These are phyloP conservation scores for Nasonia oneida DNA, from an alignment of 2,888 invertebrate genomes.

Conservation along the genomic window DNA sequence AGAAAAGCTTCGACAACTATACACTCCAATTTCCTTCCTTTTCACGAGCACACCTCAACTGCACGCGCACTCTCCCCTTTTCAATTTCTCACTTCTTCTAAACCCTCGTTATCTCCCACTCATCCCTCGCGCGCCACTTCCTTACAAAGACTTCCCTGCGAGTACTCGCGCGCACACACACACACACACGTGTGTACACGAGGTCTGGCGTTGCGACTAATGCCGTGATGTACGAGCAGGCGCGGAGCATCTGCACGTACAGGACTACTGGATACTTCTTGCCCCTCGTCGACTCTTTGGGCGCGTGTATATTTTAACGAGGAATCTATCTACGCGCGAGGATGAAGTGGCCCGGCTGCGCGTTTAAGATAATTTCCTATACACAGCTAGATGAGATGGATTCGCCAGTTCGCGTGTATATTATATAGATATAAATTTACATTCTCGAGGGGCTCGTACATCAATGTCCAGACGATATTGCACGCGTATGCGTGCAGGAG, in stretches of 20 bases:
- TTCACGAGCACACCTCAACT: neutral
- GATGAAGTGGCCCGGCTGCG: neutral
- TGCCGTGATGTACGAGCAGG: slow-evolving; percentile 36
- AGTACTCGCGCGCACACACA: neutral
- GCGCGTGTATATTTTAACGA: slow-evolving; percentile 9
- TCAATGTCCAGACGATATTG: slow-evolving; percentile 7
- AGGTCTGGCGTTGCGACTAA: slow-evolving; percentile 45
- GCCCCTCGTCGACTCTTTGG: neutral
- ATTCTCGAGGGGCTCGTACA: neutral
- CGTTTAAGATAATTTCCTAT: neutral
- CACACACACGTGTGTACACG: neutral
- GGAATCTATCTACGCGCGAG: neutral
- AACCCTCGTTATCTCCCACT: slow-evolving; percentile 47
- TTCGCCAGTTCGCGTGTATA: no score
- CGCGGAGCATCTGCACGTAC: slow-evolving; percentile 37
- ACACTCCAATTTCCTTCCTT: neutral
- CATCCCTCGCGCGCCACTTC: neutral
- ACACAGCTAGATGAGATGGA: neutral
- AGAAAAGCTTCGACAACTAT: neutral
- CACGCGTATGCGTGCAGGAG: neutral
- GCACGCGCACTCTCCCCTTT: neutral
- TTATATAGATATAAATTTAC: neutral
- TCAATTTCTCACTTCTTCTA: slow-evolving; percentile 46
- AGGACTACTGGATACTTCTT: neutral
- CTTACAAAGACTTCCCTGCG: neutral